A percentile compares a stretch with the other conserved stretches of the same genome.
Conservation (phyloP, 2,113 vertebrate genomes). For the Oplegnathus fasciatus region DNA sequence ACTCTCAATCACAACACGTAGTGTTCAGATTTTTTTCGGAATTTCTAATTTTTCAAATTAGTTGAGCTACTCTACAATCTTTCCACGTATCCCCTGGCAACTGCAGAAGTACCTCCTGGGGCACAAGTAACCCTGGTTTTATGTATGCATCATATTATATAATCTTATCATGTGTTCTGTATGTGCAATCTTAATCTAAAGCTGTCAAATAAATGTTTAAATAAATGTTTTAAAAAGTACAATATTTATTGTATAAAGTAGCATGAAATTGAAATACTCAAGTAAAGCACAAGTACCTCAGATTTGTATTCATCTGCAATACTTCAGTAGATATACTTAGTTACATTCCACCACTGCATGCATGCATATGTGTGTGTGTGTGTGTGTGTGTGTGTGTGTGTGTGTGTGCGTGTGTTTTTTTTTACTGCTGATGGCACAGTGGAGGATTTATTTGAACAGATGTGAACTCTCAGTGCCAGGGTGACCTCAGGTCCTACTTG, state of each 20-base stretch:
- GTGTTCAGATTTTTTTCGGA: not conserved
- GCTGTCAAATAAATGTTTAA: not conserved
- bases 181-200: not conserved
- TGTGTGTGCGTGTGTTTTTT: constrained; percentile 64
- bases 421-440: constrained; percentile 77
- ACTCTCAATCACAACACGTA: not conserved
- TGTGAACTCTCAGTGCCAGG: constrained; percentile 78
- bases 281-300: not conserved
- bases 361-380: constrained; percentile 1
- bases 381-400: constrained; percentile 23
- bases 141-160: not conserved
- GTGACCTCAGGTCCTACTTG: constrained; percentile 79
- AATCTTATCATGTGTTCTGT: no score
- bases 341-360: constrained; percentile 26
- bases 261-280: not conserved
- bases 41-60: not conserved
- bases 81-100: not conserved
- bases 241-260: not conserved
- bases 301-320: not conserved
- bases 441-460: constrained; percentile 85
- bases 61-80: not conserved
- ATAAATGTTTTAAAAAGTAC: not conserved
- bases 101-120: not conserved
- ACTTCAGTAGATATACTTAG: constrained; percentile 22
- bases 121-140: not conserved